Evolutionary conservation across 2,888 invertebrate genomes (phyloP).

Genomic region (Miltochrista miniata): DNA sequence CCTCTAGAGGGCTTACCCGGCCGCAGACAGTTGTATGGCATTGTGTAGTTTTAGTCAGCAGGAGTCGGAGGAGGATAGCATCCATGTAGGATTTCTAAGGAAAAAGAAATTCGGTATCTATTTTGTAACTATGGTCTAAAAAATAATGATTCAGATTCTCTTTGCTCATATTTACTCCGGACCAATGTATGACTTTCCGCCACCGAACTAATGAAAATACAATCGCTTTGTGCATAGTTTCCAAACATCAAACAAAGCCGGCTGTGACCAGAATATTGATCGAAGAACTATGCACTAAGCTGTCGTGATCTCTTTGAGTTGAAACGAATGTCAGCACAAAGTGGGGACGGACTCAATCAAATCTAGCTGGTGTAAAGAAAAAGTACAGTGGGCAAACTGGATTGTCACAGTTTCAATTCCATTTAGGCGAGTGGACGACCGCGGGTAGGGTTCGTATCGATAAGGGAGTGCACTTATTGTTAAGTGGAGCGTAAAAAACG

Average conservation of each 20-base stretch:
- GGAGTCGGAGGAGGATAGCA: no score
- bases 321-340: constrained; percentile 48
- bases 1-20: no score
- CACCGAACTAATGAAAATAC: no score
- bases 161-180: no score
- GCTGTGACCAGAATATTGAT: constrained; percentile 24
- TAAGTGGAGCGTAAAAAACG: constrained; percentile 39
- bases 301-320: constrained; percentile 39
- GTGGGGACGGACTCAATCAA: constrained; percentile 71
- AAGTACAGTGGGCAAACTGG: constrained; percentile 61
- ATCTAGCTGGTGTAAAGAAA: constrained; percentile 63
- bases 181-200: no score
- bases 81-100: no score
- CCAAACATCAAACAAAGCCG: constrained; percentile 2
- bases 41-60: no score
- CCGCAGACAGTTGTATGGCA: no score
- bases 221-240: not conserved
- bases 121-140: no score
- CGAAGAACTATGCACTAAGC: constrained; percentile 11
- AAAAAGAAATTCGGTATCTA: no score
- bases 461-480: constrained; percentile 18
- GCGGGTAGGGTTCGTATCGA: constrained; percentile 33
- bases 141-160: no score
- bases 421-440: constrained; percentile 56
- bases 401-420: constrained; percentile 78